Percentiles rank a stretch among this genome's conserved stretches.
These are phyloP conservation scores for Shargacucullia verbasci DNA, from an alignment of 2,888 invertebrate species.

Conservation along the genomic window DNA sequence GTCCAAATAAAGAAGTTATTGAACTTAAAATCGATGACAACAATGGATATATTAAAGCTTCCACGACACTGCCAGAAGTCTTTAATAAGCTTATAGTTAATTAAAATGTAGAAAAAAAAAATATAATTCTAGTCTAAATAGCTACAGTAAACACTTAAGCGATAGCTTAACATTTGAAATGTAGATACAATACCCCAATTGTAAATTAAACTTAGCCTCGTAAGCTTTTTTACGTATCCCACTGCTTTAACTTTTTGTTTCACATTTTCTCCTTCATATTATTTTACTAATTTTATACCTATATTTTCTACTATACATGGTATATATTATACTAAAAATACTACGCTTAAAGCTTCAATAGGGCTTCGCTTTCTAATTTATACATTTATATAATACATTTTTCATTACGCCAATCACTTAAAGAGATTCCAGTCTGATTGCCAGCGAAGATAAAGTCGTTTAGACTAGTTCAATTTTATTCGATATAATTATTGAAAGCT, in stretches of 20 bases:
- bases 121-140: conserved; percentile 58
- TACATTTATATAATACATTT: conserved; percentile 54
- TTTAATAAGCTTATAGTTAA: conserved; percentile 69
- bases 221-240: conserved; percentile 55
- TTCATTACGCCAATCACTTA: conserved; percentile 49
- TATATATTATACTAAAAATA: conserved; percentile 17
- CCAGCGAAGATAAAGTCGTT: conserved; percentile 10
- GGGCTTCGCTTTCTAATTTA: conserved; percentile 70
- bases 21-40: conserved; percentile 67
- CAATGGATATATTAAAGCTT: conserved; percentile 71
- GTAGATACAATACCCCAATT: conserved; percentile 47
- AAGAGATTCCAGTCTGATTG: conserved; percentile 55
- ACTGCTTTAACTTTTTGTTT: conserved; percentile 63
- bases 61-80: conserved; percentile 74
- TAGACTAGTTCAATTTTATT: conserved; percentile 19
- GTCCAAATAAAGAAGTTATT: conserved; percentile 56
- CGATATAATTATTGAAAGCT: conserved; percentile 14
- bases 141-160: conserved; percentile 65
- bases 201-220: conserved; percentile 36
- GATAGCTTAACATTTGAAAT: conserved; percentile 60
- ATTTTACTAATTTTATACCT: conserved; percentile 36
- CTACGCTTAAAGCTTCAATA: conserved; percentile 67
- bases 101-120: conserved; percentile 63
- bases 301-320: conserved; percentile 16
- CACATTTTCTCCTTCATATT: conserved; percentile 52